These are phyloP conservation scores for Styela clava DNA, from an alignment of 23 tunicate species.

Conservation along the genomic window DNA sequence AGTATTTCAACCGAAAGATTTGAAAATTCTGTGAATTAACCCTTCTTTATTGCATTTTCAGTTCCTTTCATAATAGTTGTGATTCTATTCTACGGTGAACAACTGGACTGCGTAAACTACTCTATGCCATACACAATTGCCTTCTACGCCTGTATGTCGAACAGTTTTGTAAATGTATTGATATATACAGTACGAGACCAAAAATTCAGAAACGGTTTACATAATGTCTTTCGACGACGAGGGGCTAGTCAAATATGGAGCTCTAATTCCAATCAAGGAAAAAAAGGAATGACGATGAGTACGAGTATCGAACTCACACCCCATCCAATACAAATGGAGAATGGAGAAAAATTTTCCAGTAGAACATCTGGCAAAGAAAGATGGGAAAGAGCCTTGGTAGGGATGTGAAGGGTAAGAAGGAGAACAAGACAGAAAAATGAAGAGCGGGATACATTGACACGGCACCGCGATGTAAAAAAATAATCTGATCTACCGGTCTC, in stretches of 20 bases:
- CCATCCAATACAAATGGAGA: not conserved
- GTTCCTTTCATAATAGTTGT: slow-evolving; percentile 20
- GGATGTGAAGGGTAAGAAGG: not conserved
- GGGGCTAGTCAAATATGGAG: slow-evolving; percentile 3
- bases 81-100: not conserved
- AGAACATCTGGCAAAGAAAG: slow-evolving; percentile 1
- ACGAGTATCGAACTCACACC: not conserved
- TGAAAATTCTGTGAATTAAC: too few species aligned
- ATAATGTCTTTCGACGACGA: not conserved
- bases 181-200: slow-evolving; percentile 40
- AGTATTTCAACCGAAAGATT: too few species aligned
- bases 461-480: too few species aligned
- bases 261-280: not conserved
- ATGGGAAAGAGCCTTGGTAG: slow-evolving; percentile 3
- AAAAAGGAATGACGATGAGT: not conserved
- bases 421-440: too few species aligned
- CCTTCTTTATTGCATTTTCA: slow-evolving; percentile 2
- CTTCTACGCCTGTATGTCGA: slow-evolving; percentile 27
- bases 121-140: slow-evolving; percentile 1
- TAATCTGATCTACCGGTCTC: too few species aligned
- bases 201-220: slow-evolving; percentile 10
- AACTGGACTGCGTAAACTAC: not conserved
- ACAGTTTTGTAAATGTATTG: slow-evolving; percentile 40
- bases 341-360: not conserved
- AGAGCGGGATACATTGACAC: too few species aligned